These are phyloP conservation scores for Meteorus cinctellus DNA, from an alignment of 2,888 invertebrate genomes.

Conservation along the genomic window DNA sequence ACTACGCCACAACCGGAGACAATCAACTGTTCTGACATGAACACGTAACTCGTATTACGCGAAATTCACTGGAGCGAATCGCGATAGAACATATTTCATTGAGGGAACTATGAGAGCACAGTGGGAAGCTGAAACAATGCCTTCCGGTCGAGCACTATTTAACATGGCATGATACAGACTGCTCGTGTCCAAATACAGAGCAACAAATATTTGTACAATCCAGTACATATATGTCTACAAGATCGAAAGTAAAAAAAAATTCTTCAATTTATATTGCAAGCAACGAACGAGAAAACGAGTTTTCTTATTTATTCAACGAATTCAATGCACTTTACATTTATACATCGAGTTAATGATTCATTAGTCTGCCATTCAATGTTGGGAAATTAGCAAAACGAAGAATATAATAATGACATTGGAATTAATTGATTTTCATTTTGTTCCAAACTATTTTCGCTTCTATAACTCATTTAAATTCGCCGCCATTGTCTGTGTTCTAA, in stretches of 20 bases:
- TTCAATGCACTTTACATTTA: background rate
- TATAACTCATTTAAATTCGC: background rate
- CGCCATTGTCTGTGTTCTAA: background rate
- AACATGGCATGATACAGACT: background rate
- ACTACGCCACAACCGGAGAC: background rate
- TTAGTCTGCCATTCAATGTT: background rate
- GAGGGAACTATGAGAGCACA: background rate
- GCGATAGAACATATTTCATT: conserved; percentile 2
- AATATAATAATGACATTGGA: background rate
- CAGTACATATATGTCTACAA: background rate
- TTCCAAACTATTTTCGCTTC: background rate
- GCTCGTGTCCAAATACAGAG: background rate
- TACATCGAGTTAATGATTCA: background rate
- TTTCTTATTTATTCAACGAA: background rate
- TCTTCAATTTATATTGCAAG: background rate
- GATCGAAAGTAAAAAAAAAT: background rate
- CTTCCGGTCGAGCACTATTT: conserved; percentile 7
- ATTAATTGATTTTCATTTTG: background rate
- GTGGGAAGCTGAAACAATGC: conserved; percentile 2
- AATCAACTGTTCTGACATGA: conserved; percentile 10
- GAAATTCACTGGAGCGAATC: conserved; percentile 7
- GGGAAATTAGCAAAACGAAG: background rate
- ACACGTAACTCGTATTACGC: conserved; percentile 18
- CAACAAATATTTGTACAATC: background rate
- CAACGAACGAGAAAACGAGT: background rate